Evolutionary conservation across 2,113 vertebrate genomes (phyloP).

Genomic region (Dromiciops gliroides): DNA sequence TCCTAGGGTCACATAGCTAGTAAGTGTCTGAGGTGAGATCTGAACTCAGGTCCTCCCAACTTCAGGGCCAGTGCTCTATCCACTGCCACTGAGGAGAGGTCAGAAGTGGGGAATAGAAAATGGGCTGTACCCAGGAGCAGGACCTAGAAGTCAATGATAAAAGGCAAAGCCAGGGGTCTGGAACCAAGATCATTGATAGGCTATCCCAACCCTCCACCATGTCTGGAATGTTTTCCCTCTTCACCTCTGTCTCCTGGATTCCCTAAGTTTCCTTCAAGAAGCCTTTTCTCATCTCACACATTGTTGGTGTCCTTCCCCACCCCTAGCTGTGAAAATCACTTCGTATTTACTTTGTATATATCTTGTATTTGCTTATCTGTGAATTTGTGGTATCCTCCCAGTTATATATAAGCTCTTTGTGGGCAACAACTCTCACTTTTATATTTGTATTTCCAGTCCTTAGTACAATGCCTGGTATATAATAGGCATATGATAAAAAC

Average conservation of each 20-base stretch:
- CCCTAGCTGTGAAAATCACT: background rate
- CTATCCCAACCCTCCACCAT: background rate
- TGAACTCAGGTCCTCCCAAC: too few relatives aligned
- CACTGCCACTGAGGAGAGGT: too few relatives aligned
- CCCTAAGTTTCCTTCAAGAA: background rate
- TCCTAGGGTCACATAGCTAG: too few relatives aligned
- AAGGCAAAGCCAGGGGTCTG: background rate
- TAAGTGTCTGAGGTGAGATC: too few relatives aligned
- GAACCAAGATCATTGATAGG: background rate
- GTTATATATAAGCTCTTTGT: background rate
- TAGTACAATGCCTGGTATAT: background rate
- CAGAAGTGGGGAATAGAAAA: background rate
- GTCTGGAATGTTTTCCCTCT: background rate
- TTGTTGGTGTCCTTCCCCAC: background rate
- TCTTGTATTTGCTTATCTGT: background rate
- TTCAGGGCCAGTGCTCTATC: too few relatives aligned
- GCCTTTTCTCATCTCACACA: background rate
- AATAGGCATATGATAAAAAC: background rate
- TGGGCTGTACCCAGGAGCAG: background rate
- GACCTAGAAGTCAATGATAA: background rate
- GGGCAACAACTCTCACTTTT: background rate
- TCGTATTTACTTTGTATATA: background rate
- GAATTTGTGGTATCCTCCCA: background rate
- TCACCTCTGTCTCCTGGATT: background rate
- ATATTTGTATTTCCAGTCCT: background rate